Evolutionary conservation across 2,113 vertebrate species (phyloP), one percentile per base, ranked within the genome.

Genomic region (Balaenoptera acutorostrata): DNA sequence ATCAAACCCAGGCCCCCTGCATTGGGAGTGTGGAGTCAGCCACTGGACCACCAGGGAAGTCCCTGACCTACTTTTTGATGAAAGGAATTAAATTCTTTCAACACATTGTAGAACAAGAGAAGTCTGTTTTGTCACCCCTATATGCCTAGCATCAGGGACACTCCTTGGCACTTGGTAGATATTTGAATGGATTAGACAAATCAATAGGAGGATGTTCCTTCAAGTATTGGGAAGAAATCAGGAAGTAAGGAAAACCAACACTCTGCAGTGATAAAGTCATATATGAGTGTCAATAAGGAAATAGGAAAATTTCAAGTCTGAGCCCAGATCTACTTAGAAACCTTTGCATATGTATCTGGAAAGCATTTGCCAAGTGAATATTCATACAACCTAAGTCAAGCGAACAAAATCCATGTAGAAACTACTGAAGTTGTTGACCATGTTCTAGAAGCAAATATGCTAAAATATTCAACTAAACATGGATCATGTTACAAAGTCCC

Each of bases 351-450:
- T 52, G 25, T 82, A 97, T 93, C 86, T 71, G 71, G 90, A 92
- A 72, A 90, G 64, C 55, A 86, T 93, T 92, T 96, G 49, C 84
- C 87, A 90, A 96, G 88, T 81, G 95, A 96, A 92, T 95, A 90
- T 68, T 82, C 57, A 87, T 59, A 63, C 41, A 89, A 96, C 80
- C 49, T 83, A 85, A 92, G 29, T 88, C 90, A 88, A 72, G 52
- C 74, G 88, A 97, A 93, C 49, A 82, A 75, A 97, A 97, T 84
- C 31, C 75, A 85, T 41, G 46, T 59, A 88, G 92, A 83, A 96
- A 71, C 59, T 80, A 93, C 52, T 90, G 23, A 41, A 8, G 31
- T 66, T 61, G 41, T 78, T 80, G 36, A 75, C 63, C 55, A 33
- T 85, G 31, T 90, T 90, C 68, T 85, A 90, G 69, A 92, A 91